Percentiles rank a stretch among this genome's conserved stretches.
Evolutionary conservation across 2,888 invertebrate species (phyloP).

Genomic region (Erebia palarica): DNA sequence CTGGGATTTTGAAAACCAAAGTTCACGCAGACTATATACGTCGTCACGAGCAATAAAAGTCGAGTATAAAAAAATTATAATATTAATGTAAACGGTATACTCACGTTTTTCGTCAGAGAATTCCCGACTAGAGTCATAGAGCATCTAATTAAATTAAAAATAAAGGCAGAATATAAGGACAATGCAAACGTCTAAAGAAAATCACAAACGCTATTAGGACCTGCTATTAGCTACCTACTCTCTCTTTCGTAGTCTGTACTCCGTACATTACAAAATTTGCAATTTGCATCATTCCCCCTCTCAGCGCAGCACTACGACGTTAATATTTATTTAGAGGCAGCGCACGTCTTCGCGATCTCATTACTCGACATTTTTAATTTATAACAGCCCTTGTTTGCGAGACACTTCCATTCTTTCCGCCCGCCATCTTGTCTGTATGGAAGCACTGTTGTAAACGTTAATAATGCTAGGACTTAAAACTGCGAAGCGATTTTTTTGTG

Average conservation of each 20-base stretch:
- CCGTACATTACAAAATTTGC: constrained; percentile 4
- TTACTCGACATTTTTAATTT: constrained; percentile 33
- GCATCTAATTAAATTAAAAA: too few species aligned
- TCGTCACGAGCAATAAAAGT: too few species aligned
- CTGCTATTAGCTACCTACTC: neutral
- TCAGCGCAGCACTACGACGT: constrained; percentile 11
- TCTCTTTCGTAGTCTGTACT: neutral
- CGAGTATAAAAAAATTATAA: too few species aligned
- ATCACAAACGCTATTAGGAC: too few species aligned
- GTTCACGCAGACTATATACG: too few species aligned
- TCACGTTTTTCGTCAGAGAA: too few species aligned
- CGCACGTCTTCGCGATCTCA: constrained; percentile 36
- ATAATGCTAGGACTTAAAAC: constrained; percentile 2
- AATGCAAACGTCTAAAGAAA: too few species aligned
- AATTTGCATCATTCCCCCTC: constrained; percentile 19
- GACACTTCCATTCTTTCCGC: constrained; percentile 27
- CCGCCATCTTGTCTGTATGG: constrained; percentile 15
- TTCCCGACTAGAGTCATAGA: too few species aligned
- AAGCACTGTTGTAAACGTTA: constrained; percentile 11
- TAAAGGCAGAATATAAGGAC: too few species aligned
- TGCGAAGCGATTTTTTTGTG: neutral
- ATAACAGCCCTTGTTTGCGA: constrained; percentile 25
- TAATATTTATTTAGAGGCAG: constrained; percentile 31
- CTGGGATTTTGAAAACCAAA: too few species aligned
- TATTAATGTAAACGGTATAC: too few species aligned